These are phyloP conservation scores for Diprion similis DNA, from an alignment of 1,140 invertebrate species.

Conservation along the genomic window DNA sequence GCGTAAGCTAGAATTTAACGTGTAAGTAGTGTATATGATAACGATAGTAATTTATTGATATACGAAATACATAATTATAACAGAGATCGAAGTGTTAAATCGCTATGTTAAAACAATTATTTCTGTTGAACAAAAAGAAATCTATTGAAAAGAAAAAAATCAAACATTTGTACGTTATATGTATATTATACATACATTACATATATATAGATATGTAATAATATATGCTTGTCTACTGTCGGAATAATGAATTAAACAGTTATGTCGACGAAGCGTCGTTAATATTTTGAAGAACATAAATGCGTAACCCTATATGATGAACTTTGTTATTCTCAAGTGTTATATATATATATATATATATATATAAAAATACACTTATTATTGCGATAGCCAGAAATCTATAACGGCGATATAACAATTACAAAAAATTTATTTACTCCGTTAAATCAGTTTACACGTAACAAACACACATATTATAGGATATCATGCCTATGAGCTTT, in stretches of 20 bases:
- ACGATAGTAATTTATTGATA: slow-evolving; percentile 42
- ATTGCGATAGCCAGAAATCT: too few relatives aligned
- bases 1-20: slow-evolving; percentile 24
- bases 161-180: not conserved
- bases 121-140: not conserved
- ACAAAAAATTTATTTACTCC: too few relatives aligned
- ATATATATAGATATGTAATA: not conserved
- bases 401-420: too few relatives aligned
- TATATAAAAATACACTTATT: too few relatives aligned
- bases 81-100: not conserved
- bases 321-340: too few relatives aligned
- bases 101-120: too few relatives aligned
- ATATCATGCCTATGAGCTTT: not conserved
- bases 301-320: too few relatives aligned
- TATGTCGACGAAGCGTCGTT: too few relatives aligned
- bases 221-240: too few relatives aligned
- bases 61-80: slow-evolving; percentile 32
- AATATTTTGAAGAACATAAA: too few relatives aligned
- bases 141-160: not conserved
- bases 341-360: too few relatives aligned
- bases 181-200: not conserved
- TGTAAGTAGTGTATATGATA: slow-evolving; percentile 60
- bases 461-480: not conserved
- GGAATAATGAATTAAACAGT: too few relatives aligned
- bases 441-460: not conserved